A percentile compares a stretch with the other conserved stretches of the same genome.
Evolutionary conservation across 2,113 vertebrate species (phyloP).

Genomic region (Hypomesus transpacificus): DNA sequence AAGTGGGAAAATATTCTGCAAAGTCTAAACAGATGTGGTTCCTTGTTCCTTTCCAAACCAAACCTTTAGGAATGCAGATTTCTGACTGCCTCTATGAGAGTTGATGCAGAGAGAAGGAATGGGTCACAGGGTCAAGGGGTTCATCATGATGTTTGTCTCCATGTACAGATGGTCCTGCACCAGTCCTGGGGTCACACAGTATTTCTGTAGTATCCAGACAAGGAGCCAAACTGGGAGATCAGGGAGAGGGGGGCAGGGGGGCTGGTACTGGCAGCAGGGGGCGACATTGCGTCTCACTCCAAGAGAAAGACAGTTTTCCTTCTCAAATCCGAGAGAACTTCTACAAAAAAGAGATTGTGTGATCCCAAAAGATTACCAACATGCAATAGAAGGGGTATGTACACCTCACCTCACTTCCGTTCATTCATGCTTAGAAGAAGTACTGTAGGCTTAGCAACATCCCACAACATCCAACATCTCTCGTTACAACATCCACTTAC

Average conservation of each 20-base stretch:
- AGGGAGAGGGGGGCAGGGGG: constrained; percentile 3
- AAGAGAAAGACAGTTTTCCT: too few relatives aligned
- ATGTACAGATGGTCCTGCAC: constrained; percentile 24
- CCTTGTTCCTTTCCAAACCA: constrained; percentile 39
- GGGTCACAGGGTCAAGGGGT: constrained; percentile 46
- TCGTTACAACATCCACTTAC: too few relatives aligned
- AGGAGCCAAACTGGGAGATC: neutral
- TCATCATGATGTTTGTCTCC: constrained; percentile 46
- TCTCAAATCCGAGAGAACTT: too few relatives aligned
- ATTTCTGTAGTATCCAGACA: neutral
- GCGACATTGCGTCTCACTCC: constrained; percentile 50
- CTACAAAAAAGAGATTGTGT: too few relatives aligned
- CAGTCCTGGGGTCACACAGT: constrained; percentile 35
- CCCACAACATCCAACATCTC: too few relatives aligned
- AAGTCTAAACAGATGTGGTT: constrained; percentile 68
- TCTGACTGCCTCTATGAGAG: constrained; percentile 25
- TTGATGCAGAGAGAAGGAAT: constrained; percentile 33
- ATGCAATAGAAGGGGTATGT: too few relatives aligned
- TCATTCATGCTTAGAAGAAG: too few relatives aligned
- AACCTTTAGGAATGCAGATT: constrained; percentile 59
- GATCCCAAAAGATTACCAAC: too few relatives aligned
- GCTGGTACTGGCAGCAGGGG: constrained; percentile 57
- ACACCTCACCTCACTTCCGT: too few relatives aligned
- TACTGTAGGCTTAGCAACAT: too few relatives aligned
- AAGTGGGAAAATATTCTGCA: constrained; percentile 47